phyloP scores from a whole-genome alignment of 2,797 vertebrate species.

The Bufotes viridis region DNA sequence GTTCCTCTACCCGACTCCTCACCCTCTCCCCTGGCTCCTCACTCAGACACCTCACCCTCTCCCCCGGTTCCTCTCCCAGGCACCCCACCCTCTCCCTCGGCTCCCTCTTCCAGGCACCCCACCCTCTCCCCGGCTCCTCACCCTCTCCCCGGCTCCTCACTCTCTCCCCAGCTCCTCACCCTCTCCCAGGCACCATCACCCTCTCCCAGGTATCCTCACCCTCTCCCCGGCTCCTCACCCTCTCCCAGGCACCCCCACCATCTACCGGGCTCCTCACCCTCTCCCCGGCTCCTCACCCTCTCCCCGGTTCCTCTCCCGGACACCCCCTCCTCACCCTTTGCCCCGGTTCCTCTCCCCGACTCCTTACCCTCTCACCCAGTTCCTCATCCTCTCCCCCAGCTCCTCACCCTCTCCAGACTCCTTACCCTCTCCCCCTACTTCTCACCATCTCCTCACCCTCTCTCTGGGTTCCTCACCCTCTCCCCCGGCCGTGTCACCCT shows the following conservation, averaged over 20 bases:
- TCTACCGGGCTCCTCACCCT: neutral
- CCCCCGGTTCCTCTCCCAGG: neutral
- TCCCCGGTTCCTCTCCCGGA: accelerated
- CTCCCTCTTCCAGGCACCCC: no score
- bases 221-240: accelerated
- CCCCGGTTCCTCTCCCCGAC: neutral
- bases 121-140: neutral
- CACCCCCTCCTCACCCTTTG: no score
- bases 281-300: neutral
- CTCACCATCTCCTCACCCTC: no score
- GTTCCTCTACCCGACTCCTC: neutral
- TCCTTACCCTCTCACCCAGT: neutral
- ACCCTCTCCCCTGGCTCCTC: accelerated
- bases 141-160: neutral
- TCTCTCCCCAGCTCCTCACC: neutral
- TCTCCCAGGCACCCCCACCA: neutral
- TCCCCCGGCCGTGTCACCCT: no score
- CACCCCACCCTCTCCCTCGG: neutral
- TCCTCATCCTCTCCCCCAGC: neutral
- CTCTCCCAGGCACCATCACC: accelerated
- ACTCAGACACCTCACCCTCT: no score
- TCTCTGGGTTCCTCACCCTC: no score
- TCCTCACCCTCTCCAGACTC: neutral
- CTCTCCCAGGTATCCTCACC: neutral
- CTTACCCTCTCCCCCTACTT: neutral